phyloP scores from a whole-genome alignment of 2,113 vertebrate genomes.

The Brienomyrus longianalis region DNA sequence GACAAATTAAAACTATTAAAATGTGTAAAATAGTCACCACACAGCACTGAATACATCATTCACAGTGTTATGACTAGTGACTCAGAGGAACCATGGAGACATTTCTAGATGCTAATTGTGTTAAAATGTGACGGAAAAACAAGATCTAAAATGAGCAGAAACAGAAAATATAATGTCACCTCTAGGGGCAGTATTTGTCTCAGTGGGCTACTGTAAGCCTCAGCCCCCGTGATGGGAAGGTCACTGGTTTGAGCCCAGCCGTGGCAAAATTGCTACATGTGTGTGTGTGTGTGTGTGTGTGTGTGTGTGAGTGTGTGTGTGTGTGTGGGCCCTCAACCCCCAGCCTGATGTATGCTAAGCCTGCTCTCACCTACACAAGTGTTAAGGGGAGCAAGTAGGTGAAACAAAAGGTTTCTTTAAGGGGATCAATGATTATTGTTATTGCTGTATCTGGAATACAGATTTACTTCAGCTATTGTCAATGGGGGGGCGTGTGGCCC shows the following conservation, averaged over 20 bases:
- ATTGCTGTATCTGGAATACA: not conserved
- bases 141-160: not conserved
- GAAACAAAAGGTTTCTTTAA: not conserved
- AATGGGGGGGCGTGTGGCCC: not conserved
- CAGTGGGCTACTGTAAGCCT: not conserved
- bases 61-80: not conserved
- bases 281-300: not conserved
- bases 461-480: not conserved
- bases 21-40: not conserved
- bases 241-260: not conserved
- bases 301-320: not conserved
- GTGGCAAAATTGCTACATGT: not conserved
- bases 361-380: not conserved
- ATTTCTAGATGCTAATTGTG: not conserved
- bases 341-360: not conserved
- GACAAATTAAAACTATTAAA: not conserved
- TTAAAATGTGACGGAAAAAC: not conserved
- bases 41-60: not conserved
- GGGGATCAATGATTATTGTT: too few species aligned
- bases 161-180: not conserved
- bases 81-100: not conserved
- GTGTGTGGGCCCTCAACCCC: not conserved
- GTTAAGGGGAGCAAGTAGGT: not conserved
- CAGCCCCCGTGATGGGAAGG: not conserved
- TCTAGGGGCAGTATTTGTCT: not conserved